Conservation (phyloP, 2,888 invertebrate genomes). For the Sclerodermus sp. region DNA sequence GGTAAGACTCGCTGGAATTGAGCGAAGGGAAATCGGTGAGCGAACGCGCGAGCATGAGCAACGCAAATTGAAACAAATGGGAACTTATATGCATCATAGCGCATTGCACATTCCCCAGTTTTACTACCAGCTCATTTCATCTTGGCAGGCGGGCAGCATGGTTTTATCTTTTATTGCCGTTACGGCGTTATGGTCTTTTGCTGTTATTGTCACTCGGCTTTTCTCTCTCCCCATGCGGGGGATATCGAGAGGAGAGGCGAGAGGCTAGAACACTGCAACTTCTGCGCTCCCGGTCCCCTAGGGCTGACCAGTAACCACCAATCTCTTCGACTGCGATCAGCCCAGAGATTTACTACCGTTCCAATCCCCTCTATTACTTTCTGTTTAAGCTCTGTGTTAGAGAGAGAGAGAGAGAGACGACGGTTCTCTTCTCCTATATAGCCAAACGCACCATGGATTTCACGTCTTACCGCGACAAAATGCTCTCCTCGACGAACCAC, state of each 20-base stretch:
- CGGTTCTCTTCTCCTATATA: no score
- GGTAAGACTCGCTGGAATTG: background rate
- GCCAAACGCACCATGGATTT: no score
- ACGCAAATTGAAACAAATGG: constrained; percentile 52
- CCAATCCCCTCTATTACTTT: no score
- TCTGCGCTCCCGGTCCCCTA: no score
- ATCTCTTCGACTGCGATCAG: constrained; percentile 6
- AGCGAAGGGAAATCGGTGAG: constrained; percentile 14
- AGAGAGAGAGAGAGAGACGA: background rate
- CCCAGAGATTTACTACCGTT: no score
- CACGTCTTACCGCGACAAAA: no score
- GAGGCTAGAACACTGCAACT: no score
- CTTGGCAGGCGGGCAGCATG: constrained; percentile 25
- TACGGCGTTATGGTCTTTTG: constrained; percentile 39
- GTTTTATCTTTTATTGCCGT: constrained; percentile 44
- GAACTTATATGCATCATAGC: constrained; percentile 46
- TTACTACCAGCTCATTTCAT: constrained; percentile 51
- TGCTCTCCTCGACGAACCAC: no score
- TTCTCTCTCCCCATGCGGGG: constrained; percentile 5
- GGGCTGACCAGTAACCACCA: constrained; percentile 1
- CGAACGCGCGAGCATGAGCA: constrained; percentile 8
- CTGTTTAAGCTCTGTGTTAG: no score
- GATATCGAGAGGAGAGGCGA: no score
- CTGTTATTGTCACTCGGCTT: constrained; percentile 39
- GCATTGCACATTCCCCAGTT: constrained; percentile 44